A percentile compares a stretch with the other conserved stretches of the same genome.
phyloP scores from a whole-genome alignment of 2,113 vertebrate genomes.

The Hiodon tergisus region DNA sequence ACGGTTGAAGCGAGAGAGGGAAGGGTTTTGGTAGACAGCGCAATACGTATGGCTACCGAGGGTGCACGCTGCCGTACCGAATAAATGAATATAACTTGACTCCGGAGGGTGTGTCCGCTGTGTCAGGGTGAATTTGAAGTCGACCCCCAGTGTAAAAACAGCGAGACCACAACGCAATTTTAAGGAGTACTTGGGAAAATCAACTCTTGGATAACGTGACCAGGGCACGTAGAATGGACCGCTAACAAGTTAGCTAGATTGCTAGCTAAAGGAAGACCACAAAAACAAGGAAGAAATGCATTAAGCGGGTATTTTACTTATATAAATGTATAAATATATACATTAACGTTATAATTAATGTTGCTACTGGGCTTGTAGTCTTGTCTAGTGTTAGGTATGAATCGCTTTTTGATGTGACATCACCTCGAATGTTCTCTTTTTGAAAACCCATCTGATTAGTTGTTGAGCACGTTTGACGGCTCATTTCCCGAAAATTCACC shows the following conservation, averaged over 20 bases:
- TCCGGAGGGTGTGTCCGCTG: constrained; percentile 19
- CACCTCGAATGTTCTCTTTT: background rate
- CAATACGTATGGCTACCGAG: constrained; percentile 10
- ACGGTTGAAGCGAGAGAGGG: background rate
- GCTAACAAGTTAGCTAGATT: too few relatives aligned
- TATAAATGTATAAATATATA: too few relatives aligned
- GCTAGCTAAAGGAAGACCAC: background rate
- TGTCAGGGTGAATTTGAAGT: too few relatives aligned
- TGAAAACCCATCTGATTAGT: background rate
- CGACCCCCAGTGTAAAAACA: too few relatives aligned
- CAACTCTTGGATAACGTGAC: constrained; percentile 5
- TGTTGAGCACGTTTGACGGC: constrained; percentile 2
- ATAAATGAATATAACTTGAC: constrained; percentile 10
- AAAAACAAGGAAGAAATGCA: background rate
- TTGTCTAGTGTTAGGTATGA: too few relatives aligned
- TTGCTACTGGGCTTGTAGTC: background rate
- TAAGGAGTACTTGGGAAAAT: background rate
- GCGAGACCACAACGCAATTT: background rate
- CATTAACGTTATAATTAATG: background rate
- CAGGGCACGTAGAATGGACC: background rate
- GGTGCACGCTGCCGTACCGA: background rate
- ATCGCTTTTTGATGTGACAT: too few relatives aligned
- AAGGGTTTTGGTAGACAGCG: background rate
- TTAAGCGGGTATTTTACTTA: background rate
- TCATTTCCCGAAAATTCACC: background rate